Base-by-base conservation (phyloP, 2,888 invertebrate species). In the Hypena proboscidalis region DNA sequence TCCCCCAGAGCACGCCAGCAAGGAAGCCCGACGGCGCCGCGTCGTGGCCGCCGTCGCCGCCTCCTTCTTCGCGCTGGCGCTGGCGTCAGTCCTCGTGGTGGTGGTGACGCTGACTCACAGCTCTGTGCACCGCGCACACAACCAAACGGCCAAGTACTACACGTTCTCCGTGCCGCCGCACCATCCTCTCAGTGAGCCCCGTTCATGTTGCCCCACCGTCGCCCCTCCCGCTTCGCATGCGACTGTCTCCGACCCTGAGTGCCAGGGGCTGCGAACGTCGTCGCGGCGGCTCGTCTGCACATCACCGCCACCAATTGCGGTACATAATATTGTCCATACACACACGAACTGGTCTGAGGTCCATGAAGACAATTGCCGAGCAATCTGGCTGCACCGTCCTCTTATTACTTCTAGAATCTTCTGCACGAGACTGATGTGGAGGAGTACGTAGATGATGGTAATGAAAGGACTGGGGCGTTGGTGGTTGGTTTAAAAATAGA, bases 61-160 rank as follows among this genome's bases (percentile, higher is more conserved):
- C 20, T 94, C 94, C 20, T 95, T 95, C 85, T 86, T 95, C 81
- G 94, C 95, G 78, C 91, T 96, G 69, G 93, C 94, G 61, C 91
- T 94, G 69, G 94, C 95, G 46, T 94, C 95, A 68, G 93, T 95
- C 55, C 93, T 95, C 71, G 95, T 94, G 70, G 95, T 96, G 75
- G 93, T 96, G 74, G 93, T 96, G 70, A 95, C 96, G 40, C 92
- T 96, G 77, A 95, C 94, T 30, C 94, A 94, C 87, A 93, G 94
- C 83, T 93, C 93, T 65, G 93, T 93, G 69, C 89, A 92, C 48
- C 92, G 91, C 70, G 92, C 93, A 50, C 92, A 93, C 79, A 92
- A 92, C 77, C 93, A 93, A 79, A 92, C 93, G 69, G 92, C 93
- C 84, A 93, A 93, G 91, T 91, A 92, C 83, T 93, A 93, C 83